phyloP scores from a whole-genome alignment of 2,797 vertebrate genomes.

The Helostoma temminkii region DNA sequence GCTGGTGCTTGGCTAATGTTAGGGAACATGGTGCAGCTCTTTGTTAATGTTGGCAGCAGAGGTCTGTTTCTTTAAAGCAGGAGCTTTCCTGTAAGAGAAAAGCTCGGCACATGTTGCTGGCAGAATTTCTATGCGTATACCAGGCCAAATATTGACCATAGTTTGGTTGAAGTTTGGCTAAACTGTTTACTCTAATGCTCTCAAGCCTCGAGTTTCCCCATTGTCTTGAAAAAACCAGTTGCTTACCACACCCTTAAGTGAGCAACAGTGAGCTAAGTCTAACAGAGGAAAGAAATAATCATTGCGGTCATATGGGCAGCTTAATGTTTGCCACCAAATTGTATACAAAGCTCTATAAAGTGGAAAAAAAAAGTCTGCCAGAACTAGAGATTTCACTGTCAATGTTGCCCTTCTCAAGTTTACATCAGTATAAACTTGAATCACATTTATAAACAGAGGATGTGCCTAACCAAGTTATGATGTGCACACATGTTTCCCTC shows the following conservation, averaged over 20 bases:
- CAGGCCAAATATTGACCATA: conserved; percentile 23
- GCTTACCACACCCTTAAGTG: conserved; percentile 43
- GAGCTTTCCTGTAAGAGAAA: conserved; percentile 46
- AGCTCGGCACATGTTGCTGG: conserved; percentile 45
- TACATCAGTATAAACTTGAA: conserved; percentile 4
- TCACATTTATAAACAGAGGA: conserved; percentile 6
- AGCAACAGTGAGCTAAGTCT: conserved; percentile 40
- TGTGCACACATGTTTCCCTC: neutral
- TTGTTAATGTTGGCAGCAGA: conserved; percentile 75
- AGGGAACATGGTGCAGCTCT: conserved; percentile 55
- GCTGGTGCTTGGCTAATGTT: conserved; percentile 53
- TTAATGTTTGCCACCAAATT: conserved; percentile 41
- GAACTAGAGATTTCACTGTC: conserved; percentile 29
- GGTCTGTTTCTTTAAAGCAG: conserved; percentile 45
- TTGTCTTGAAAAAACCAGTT: conserved; percentile 34
- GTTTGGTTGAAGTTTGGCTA: conserved; percentile 33
- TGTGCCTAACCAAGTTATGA: conserved; percentile 24
- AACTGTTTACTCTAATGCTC: conserved; percentile 42
- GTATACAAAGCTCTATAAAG: conserved; percentile 29
- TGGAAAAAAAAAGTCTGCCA: conserved; percentile 33
- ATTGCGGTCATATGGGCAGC: conserved; percentile 29
- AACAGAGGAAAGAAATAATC: conserved; percentile 44
- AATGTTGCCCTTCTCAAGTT: neutral
- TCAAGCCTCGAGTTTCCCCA: conserved; percentile 32
- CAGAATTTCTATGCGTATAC: conserved; percentile 43